Base-by-base conservation (phyloP, 2,888 invertebrate genomes). In the Tetragonula carbonaria region DNA sequence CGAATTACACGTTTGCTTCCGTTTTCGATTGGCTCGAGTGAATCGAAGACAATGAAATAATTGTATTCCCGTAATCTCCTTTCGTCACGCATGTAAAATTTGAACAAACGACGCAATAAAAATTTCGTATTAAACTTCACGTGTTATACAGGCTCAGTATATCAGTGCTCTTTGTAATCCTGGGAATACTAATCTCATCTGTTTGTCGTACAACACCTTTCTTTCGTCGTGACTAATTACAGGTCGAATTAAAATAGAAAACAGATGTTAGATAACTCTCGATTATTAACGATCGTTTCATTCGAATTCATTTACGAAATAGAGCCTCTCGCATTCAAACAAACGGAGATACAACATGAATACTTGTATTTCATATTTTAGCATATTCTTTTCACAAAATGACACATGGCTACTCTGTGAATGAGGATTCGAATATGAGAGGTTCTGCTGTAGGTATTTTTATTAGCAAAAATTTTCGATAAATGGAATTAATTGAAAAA, bases 101-200 rank as follows among this genome's bases (percentile, higher is more conserved):
- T 16, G 50, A 74, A 63, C 57, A 16, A 28, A 62, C 50, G 65
- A 53, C 38, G 72, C 38, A 68, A 68, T 73, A 62, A 76, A 63
- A 83, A 83, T 83, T 83, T 82, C 82, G 83, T 83, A 83, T 83
- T 83, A 70, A 82, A 83, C 33, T 68, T 77, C 82, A 77, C 68
- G 57, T 18, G 45, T 73, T 38, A 21, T 13, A 28, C 51, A 51
- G 59, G 33, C 67, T 75, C 59, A 33, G 28, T 75, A 66, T 80
- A 72, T 75, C 59, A 71, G 67, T 63, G 8, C 55, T 67, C 16
- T 71, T 18, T 67, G 74, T 74, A 72, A 51, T n/a, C 72, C 55
- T 33, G 59, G n/a, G n/a, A 38, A 28, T 8, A 33, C 33, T 70
- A 57, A 80, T 65, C 68, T 80, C 65, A 57, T 80, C 66, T 53